These are phyloP conservation scores for Chirona hameri DNA, from an alignment of 2,888 invertebrate genomes.

Conservation along the genomic window DNA sequence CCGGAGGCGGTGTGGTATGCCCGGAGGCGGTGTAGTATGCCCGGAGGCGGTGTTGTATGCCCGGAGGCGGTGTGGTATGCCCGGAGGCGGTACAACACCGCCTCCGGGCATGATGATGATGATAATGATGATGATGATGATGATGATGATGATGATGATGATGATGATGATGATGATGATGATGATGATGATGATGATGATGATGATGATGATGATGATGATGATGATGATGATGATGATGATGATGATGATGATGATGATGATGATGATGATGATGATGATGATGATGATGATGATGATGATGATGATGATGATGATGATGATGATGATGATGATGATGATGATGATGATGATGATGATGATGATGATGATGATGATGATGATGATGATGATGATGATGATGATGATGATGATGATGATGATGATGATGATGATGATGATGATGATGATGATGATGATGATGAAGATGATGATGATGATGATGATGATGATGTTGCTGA, in stretches of 20 bases:
- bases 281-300: constrained; percentile 22
- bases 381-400: constrained; percentile 22
- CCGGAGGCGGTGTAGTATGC: no score
- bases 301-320: constrained; percentile 22
- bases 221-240: constrained; percentile 22
- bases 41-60: no score
- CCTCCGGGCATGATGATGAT: not conserved
- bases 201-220: constrained; percentile 22
- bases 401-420: constrained; percentile 22
- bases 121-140: constrained; percentile 10
- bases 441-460: constrained; percentile 22
- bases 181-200: constrained; percentile 9
- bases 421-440: constrained; percentile 22
- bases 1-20: no score
- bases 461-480: no score
- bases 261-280: constrained; percentile 22
- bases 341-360: constrained; percentile 22
- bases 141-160: constrained; percentile 22
- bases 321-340: constrained; percentile 22
- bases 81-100: not conserved
- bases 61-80: no score
- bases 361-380: constrained; percentile 22
- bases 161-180: constrained; percentile 22
- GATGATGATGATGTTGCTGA: no score
- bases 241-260: constrained; percentile 22